Evolutionary conservation across 92 coral and sea anemone species (phyloP).

Genomic region (Isaurus tuberculatus): DNA sequence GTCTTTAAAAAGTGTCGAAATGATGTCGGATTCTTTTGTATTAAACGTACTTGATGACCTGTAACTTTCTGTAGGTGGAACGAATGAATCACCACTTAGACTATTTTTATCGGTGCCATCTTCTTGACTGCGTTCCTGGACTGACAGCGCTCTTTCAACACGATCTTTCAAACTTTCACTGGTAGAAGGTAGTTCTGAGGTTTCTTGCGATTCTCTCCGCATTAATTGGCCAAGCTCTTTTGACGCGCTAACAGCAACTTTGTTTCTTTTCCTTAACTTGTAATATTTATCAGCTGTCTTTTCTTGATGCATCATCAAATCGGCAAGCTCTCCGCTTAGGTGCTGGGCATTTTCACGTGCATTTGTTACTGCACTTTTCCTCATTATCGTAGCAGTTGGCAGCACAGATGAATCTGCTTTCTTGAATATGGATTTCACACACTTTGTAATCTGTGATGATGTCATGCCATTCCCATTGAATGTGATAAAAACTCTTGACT

Average conservation of each 20-base stretch:
- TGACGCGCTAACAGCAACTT: conserved; percentile 24
- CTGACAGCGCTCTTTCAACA: not conserved
- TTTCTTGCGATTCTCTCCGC: not conserved
- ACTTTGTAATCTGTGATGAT: conserved; percentile 42
- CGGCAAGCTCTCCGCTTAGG: conserved; percentile 36
- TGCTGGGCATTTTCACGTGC: conserved; percentile 23
- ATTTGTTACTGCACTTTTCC: conserved; percentile 52
- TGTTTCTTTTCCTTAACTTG: not conserved
- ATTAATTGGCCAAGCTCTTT: conserved; percentile 30
- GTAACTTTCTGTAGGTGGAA: conserved; percentile 22
- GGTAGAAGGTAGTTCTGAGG: not conserved
- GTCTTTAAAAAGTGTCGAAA: no score
- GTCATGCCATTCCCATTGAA: conserved; percentile 37
- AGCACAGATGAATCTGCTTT: conserved; percentile 23
- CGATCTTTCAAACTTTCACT: not conserved
- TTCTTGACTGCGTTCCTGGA: not conserved
- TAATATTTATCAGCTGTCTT: conserved; percentile 46
- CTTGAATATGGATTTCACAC: conserved; percentile 46
- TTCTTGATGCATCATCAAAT: conserved; percentile 48
- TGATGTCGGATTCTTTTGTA: conserved; percentile 11
- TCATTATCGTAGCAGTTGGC: conserved; percentile 38
- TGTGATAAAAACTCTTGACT: conserved; percentile 26
- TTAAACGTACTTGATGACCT: conserved; percentile 8
- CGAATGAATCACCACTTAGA: not conserved
- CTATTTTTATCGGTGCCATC: not conserved